A percentile compares a stretch with the other conserved stretches of the same genome.
Conservation (phyloP, 1,140 invertebrate genomes). For the Heliconius hewitsoni region DNA sequence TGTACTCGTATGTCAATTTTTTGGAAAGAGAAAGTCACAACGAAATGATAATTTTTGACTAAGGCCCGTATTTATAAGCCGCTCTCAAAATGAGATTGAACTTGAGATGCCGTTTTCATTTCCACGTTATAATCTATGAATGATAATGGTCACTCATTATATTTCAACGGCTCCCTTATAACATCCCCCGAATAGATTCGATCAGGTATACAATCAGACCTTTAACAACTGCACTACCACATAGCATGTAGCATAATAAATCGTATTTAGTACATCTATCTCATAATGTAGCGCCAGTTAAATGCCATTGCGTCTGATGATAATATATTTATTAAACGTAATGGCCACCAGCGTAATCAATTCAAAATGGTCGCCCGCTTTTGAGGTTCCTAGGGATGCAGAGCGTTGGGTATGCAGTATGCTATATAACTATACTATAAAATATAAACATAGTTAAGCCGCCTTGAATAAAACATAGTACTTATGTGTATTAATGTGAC, state of each 20-base stretch:
- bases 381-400: constrained; percentile 26
- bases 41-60: too few relatives aligned
- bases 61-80: too few relatives aligned
- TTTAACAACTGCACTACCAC: neutral
- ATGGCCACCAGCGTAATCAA: constrained; percentile 11
- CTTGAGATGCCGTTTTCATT: too few relatives aligned
- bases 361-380: constrained; percentile 11
- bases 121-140: too few relatives aligned
- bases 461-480: constrained; percentile 47
- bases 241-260: neutral
- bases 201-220: neutral
- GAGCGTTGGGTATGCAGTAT: neutral
- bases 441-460: constrained; percentile 18
- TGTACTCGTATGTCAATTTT: too few relatives aligned
- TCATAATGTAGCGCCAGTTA: neutral
- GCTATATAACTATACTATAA: neutral
- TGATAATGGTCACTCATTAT: too few relatives aligned
- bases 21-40: too few relatives aligned
- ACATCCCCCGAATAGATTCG: neutral
- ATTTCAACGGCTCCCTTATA: too few relatives aligned
- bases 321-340: constrained; percentile 14
- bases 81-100: too few relatives aligned
- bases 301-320: constrained; percentile 11
- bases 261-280: neutral
- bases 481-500: constrained; percentile 45